Percentiles rank a stretch among this genome's conserved stretches.
These are phyloP conservation scores for Camponotus fellah DNA, from an alignment of 2,888 invertebrate genomes.

Conservation along the genomic window DNA sequence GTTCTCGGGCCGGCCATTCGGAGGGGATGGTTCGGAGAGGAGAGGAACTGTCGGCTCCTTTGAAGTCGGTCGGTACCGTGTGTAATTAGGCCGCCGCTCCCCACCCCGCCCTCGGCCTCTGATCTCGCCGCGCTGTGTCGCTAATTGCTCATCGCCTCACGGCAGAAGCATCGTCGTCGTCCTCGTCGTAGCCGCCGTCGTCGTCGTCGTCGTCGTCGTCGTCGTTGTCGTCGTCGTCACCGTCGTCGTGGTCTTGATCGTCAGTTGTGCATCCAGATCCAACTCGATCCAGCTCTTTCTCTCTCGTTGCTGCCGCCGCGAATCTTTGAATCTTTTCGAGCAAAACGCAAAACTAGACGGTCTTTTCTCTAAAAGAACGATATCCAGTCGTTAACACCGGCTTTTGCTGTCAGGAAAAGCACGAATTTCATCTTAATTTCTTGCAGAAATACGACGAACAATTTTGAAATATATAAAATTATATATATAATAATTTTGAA, in stretches of 20 bases:
- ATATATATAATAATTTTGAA: background rate
- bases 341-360: conserved; percentile 59
- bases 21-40: conserved; percentile 79
- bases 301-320: conserved; percentile 25
- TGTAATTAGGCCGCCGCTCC: conserved; percentile 84
- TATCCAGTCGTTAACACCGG: conserved; percentile 34
- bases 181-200: conserved; percentile 57
- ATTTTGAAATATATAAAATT: background rate
- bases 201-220: conserved; percentile 44
- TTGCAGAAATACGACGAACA: background rate
- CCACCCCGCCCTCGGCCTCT: conserved; percentile 83
- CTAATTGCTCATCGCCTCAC: conserved; percentile 85
- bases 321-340: conserved; percentile 35
- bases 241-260: background rate
- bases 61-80: conserved; percentile 85
- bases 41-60: conserved; percentile 84
- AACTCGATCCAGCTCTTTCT: conserved; percentile 5
- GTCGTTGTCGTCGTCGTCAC: conserved; percentile 54
- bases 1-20: conserved; percentile 79
- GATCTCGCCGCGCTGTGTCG: conserved; percentile 85
- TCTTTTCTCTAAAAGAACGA: conserved; percentile 38
- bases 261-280: conserved; percentile 29
- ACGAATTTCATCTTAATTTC: conserved; percentile 18
- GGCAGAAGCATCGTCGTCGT: conserved; percentile 78
- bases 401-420: background rate